Evolutionary conservation across 2,797 vertebrate species (phyloP).

Genomic region (Chanos chanos): DNA sequence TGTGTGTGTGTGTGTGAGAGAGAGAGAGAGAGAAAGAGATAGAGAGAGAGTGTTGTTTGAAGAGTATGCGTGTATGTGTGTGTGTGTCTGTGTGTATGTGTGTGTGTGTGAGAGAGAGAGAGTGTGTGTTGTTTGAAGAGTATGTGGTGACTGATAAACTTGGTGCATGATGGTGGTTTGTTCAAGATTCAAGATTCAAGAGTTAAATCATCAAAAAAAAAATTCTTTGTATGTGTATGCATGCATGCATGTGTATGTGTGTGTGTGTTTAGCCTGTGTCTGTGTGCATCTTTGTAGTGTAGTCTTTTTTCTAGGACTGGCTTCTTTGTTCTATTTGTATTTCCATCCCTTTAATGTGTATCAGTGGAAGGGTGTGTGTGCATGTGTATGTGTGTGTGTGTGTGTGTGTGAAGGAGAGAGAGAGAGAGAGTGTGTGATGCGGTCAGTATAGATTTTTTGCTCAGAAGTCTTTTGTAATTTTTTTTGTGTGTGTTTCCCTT

Average conservation of each 20-base stretch:
- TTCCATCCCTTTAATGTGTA: too few relatives aligned
- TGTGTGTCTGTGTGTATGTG: not conserved
- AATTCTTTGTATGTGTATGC: not conserved
- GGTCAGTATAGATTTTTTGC: too few relatives aligned
- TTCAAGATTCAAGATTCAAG: too few relatives aligned
- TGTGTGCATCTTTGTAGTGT: not conserved
- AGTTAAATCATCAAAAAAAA: too few relatives aligned
- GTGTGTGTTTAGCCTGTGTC: not conserved
- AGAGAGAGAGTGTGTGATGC: too few relatives aligned
- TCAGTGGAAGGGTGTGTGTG: not conserved
- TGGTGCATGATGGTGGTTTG: too few relatives aligned
- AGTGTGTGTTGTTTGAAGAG: conserved; percentile 6
- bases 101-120: conserved; percentile 11
- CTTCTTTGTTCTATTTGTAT: too few relatives aligned
- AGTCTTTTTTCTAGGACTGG: too few relatives aligned
- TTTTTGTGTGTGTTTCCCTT: too few relatives aligned
- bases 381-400: too few relatives aligned
- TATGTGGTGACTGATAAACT: conserved; percentile 27
- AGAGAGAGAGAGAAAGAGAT: not conserved
- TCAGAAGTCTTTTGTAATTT: too few relatives aligned
- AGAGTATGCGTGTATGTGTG: not conserved
- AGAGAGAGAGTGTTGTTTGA: not conserved
- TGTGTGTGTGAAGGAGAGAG: too few relatives aligned
- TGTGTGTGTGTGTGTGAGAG: not conserved
- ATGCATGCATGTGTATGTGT: conserved; percentile 1